Evolutionary conservation across 2,888 invertebrate species (phyloP).

Genomic region (Conomelus anceps): DNA sequence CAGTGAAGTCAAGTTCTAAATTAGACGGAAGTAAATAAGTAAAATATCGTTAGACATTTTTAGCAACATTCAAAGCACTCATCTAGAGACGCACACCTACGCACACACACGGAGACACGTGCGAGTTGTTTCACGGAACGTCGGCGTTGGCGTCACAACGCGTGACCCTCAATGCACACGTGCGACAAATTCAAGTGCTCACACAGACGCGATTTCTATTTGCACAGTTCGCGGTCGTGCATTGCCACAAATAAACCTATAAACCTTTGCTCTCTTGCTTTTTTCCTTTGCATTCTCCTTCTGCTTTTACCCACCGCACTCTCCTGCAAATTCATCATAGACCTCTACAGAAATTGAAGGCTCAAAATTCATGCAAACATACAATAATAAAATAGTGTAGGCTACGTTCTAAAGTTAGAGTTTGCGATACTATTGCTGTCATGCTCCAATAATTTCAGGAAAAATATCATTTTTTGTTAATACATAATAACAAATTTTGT

Average conservation of each 20-base stretch:
- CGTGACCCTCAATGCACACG: neutral
- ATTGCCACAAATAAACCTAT: neutral
- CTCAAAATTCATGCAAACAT: too few relatives aligned
- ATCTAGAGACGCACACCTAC: neutral
- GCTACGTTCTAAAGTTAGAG: too few relatives aligned
- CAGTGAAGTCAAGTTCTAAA: neutral
- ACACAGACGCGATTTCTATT: neutral
- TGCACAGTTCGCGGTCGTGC: neutral
- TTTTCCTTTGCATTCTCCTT: too few relatives aligned
- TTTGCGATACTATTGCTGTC: too few relatives aligned
- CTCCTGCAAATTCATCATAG: too few relatives aligned
- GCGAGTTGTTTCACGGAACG: neutral
- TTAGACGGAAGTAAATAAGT: neutral
- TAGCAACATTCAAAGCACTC: neutral
- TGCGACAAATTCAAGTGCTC: neutral
- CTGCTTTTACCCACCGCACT: too few relatives aligned
- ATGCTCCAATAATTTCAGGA: too few relatives aligned
- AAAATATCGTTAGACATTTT: neutral
- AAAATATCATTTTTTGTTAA: too few relatives aligned
- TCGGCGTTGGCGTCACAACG: neutral
- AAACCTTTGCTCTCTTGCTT: too few relatives aligned
- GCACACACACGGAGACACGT: neutral
- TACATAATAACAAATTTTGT: too few relatives aligned
- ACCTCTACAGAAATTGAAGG: too few relatives aligned
- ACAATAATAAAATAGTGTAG: too few relatives aligned